A percentile compares a stretch with the other conserved stretches of the same genome.
Conservation (phyloP, 2,888 invertebrate genomes). For the Nomada lathburiana region DNA sequence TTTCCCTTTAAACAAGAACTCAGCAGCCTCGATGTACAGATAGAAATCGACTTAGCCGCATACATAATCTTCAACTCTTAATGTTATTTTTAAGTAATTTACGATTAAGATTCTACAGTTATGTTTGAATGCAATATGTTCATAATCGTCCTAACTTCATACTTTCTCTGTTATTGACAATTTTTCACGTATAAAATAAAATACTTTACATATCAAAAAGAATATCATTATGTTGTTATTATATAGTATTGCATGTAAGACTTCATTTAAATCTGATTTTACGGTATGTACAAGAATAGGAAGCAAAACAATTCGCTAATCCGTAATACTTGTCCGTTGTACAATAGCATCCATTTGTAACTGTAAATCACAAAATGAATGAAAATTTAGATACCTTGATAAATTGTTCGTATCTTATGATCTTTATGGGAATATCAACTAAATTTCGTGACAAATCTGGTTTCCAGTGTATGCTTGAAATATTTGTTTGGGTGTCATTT, state of each 20-base stretch:
- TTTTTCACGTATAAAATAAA: slow-evolving; percentile 73
- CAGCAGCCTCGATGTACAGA: slow-evolving; percentile 26
- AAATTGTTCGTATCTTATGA: slow-evolving; percentile 56
- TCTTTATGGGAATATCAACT: slow-evolving; percentile 13
- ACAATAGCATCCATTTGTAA: slow-evolving; percentile 27
- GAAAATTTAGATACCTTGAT: slow-evolving; percentile 40
- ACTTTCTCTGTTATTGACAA: slow-evolving; percentile 44
- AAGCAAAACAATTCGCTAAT: slow-evolving; percentile 68
- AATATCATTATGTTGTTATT: slow-evolving; percentile 62
- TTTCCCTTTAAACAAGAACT: slow-evolving; percentile 39
- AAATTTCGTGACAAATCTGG: slow-evolving; percentile 22
- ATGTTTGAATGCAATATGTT: slow-evolving; percentile 51
- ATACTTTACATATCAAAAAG: slow-evolving; percentile 74
- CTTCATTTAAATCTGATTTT: slow-evolving; percentile 66
- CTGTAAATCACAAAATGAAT: slow-evolving; percentile 41
- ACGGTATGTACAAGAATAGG: slow-evolving; percentile 74
- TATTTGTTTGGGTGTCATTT: slow-evolving; percentile 23
- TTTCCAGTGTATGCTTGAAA: slow-evolving; percentile 18
- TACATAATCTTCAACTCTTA: slow-evolving; percentile 53
- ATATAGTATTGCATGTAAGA: slow-evolving; percentile 70
- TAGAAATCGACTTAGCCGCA: slow-evolving; percentile 43
- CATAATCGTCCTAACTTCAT: slow-evolving; percentile 42
- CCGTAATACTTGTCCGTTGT: slow-evolving; percentile 47
- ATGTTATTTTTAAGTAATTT: slow-evolving; percentile 52
- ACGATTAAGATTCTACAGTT: slow-evolving; percentile 61